Conservation (phyloP, 2,113 vertebrate species). For the Origma solitaria region DNA sequence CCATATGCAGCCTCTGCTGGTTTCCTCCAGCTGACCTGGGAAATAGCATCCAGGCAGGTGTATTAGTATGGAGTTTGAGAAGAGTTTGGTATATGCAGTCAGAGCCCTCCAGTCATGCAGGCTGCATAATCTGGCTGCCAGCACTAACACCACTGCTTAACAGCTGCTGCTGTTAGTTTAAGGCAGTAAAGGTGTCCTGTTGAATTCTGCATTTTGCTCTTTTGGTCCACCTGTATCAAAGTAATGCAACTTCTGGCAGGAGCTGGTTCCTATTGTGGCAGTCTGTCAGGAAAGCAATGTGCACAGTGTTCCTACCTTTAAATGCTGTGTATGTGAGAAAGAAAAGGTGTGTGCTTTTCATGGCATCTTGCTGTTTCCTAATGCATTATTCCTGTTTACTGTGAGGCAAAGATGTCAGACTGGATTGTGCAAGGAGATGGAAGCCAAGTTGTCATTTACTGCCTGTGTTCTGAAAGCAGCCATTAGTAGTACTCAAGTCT, state of each 20-base stretch:
- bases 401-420: background rate
- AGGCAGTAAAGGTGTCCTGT: background rate
- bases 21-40: background rate
- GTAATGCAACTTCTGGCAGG: background rate
- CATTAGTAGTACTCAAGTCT: background rate
- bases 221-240: background rate
- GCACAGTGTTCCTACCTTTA: background rate
- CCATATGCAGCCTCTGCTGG: rapidly evolving
- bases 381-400: background rate
- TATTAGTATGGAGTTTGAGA: background rate
- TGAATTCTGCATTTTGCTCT: background rate
- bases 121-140: background rate
- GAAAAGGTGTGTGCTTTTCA: background rate
- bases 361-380: background rate
- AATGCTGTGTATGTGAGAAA: background rate
- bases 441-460: background rate
- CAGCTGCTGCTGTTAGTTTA: background rate
- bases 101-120: background rate
- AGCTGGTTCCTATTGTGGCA: background rate
- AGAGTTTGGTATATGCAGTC: background rate
- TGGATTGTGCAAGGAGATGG: background rate
- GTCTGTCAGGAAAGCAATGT: background rate
- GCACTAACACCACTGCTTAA: background rate
- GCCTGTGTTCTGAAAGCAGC: background rate
- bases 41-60: background rate